Evolutionary conservation across 1,140 invertebrate genomes (phyloP).

Genomic region (Formica selysi): DNA sequence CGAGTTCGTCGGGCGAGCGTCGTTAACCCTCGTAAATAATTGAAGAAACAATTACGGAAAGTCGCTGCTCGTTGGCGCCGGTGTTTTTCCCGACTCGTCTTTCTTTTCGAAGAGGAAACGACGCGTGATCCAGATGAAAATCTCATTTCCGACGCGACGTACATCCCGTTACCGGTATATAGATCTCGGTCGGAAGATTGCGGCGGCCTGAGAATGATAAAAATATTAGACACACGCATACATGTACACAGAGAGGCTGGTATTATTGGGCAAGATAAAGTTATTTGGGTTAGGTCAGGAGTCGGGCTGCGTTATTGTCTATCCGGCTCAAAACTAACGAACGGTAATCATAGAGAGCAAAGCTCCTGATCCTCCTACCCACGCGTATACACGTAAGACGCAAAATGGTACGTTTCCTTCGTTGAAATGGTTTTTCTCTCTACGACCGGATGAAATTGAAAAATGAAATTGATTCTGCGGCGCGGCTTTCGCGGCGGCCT

Average conservation of each 20-base stretch:
- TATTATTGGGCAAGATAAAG: slow-evolving; percentile 77
- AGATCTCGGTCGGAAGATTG: slow-evolving; percentile 69
- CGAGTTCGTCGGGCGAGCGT: not conserved
- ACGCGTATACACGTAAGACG: slow-evolving; percentile 68
- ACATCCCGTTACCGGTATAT: slow-evolving; percentile 35
- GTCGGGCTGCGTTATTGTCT: slow-evolving; percentile 74
- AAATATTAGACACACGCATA: slow-evolving; percentile 63
- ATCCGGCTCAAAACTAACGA: slow-evolving; percentile 71
- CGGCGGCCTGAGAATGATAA: slow-evolving; percentile 44
- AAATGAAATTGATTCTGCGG: slow-evolving; percentile 75
- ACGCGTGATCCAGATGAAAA: slow-evolving; percentile 69
- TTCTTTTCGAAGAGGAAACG: slow-evolving; percentile 28
- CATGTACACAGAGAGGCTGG: not conserved
- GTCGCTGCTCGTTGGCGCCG: not conserved
- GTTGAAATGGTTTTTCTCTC: slow-evolving; percentile 63
- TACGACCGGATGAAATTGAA: slow-evolving; percentile 71
- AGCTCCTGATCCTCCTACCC: slow-evolving; percentile 74
- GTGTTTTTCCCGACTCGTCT: not conserved
- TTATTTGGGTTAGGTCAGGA: slow-evolving; percentile 76
- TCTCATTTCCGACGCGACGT: slow-evolving; percentile 69
- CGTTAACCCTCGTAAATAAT: slow-evolving; percentile 36
- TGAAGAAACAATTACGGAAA: slow-evolving; percentile 50
- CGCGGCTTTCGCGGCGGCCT: slow-evolving; percentile 60
- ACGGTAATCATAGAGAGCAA: slow-evolving; percentile 78
- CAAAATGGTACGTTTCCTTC: slow-evolving; percentile 73